These are phyloP conservation scores for Beaufortia kweichowensis DNA, from an alignment of 2,113 vertebrate species.

Conservation along the genomic window DNA sequence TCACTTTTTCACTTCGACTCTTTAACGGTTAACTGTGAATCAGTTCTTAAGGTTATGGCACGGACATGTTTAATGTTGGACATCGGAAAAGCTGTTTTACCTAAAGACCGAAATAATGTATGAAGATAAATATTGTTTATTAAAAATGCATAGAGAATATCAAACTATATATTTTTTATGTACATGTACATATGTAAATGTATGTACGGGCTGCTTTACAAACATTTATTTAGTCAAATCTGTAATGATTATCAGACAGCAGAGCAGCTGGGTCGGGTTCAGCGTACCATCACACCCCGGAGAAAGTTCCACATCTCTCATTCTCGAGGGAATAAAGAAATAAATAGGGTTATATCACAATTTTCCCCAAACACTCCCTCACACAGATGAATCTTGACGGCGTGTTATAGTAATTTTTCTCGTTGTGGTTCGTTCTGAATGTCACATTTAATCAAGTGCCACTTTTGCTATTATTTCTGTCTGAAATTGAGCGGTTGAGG, in stretches of 20 bases:
- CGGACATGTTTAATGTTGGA: background rate
- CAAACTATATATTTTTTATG: slow-evolving; percentile 48
- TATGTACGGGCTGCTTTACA: slow-evolving; percentile 36
- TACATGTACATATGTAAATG: slow-evolving; percentile 44
- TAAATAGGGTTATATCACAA: background rate
- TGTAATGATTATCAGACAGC: slow-evolving; percentile 18
- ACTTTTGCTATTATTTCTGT: slow-evolving; percentile 27
- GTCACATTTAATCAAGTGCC: slow-evolving; percentile 34
- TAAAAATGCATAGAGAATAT: slow-evolving; percentile 29
- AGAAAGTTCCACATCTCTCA: background rate
- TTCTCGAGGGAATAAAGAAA: no score
- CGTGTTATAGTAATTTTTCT: background rate
- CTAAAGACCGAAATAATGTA: slow-evolving; percentile 11
- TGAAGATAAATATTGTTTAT: slow-evolving; percentile 6
- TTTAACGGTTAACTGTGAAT: slow-evolving; percentile 13
- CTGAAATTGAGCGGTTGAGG: slow-evolving; percentile 11
- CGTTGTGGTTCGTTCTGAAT: slow-evolving; percentile 12
- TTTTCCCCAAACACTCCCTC: slow-evolving; percentile 5
- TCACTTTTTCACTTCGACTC: background rate
- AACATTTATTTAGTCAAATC: slow-evolving; percentile 26
- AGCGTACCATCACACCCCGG: background rate
- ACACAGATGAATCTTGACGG: slow-evolving; percentile 8
- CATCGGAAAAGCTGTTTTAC: background rate
- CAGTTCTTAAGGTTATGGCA: background rate
- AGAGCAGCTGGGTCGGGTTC: background rate